Percentiles rank a stretch among this genome's conserved stretches.
phyloP scores from a whole-genome alignment of 2,797 vertebrate genomes.

The Vireo griseus region DNA sequence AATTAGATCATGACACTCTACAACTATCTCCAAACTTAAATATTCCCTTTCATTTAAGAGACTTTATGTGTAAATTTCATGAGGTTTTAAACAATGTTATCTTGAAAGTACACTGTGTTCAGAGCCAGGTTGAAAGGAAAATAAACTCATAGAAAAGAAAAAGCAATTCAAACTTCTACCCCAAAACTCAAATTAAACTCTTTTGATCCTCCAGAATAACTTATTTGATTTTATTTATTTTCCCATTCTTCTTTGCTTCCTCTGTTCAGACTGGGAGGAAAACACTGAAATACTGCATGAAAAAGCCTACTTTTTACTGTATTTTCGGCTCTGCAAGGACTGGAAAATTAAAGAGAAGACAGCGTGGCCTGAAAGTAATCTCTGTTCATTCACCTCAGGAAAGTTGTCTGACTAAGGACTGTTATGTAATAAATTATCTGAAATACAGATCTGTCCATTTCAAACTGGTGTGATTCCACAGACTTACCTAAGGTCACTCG shows the following conservation, averaged over 20 bases:
- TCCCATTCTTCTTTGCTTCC: constrained; percentile 44
- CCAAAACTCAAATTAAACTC: constrained; percentile 19
- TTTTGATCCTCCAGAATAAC: constrained; percentile 45
- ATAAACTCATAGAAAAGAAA: constrained; percentile 51
- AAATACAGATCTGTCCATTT: neutral
- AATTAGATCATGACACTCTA: constrained; percentile 39
- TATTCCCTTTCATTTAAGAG: constrained; percentile 35
- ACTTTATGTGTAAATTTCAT: constrained; percentile 26
- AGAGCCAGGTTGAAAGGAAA: constrained; percentile 35
- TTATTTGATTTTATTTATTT: constrained; percentile 52
- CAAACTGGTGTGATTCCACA: neutral
- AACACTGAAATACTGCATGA: neutral
- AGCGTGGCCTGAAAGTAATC: neutral
- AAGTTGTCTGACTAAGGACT: neutral
- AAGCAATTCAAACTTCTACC: constrained; percentile 22
- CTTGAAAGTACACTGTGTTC: constrained; percentile 37
- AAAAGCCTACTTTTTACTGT: neutral
- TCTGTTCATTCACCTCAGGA: neutral
- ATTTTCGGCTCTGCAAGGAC: neutral
- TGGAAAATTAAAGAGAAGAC: constrained; percentile 5
- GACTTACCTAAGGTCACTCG: neutral
- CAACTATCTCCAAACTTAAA: constrained; percentile 37
- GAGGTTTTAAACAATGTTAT: constrained; percentile 53
- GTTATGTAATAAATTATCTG: neutral
- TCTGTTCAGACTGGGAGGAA: neutral